These are phyloP conservation scores for Philotrypesis tridentata DNA, from an alignment of 1,140 invertebrate species.

Conservation along the genomic window DNA sequence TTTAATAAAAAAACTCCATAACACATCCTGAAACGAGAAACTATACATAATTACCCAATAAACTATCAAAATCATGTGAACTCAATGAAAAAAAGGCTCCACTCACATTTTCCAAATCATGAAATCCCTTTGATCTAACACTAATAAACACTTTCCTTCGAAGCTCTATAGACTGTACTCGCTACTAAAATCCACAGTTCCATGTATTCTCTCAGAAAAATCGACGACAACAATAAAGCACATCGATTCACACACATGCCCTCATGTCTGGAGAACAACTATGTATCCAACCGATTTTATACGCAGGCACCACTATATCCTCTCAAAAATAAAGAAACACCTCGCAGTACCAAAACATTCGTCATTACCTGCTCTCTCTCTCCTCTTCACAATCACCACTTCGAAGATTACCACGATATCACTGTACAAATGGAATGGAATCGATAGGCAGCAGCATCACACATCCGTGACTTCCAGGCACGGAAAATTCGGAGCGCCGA, in stretches of 20 bases:
- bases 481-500: not conserved
- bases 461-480: not conserved
- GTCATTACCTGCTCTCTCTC: not conserved
- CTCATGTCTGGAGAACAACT: not conserved
- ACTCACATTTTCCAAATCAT: not conserved
- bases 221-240: not conserved
- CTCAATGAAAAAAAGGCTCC: not conserved
- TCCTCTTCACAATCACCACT: not conserved
- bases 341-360: not conserved
- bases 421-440: not conserved
- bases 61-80: not conserved
- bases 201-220: not conserved
- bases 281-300: not conserved
- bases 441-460: not conserved
- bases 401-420: too few relatives aligned
- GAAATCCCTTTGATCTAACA: not conserved
- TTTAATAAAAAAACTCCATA: conserved; percentile 25
- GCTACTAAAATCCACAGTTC: not conserved
- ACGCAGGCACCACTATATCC: not conserved
- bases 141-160: not conserved
- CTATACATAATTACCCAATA: not conserved
- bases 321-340: not conserved
- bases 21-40: not conserved
- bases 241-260: not conserved
- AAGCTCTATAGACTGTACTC: not conserved